These are phyloP conservation scores for Sebastes fasciatus DNA, from an alignment of 2,113 vertebrate species.

Conservation along the genomic window DNA sequence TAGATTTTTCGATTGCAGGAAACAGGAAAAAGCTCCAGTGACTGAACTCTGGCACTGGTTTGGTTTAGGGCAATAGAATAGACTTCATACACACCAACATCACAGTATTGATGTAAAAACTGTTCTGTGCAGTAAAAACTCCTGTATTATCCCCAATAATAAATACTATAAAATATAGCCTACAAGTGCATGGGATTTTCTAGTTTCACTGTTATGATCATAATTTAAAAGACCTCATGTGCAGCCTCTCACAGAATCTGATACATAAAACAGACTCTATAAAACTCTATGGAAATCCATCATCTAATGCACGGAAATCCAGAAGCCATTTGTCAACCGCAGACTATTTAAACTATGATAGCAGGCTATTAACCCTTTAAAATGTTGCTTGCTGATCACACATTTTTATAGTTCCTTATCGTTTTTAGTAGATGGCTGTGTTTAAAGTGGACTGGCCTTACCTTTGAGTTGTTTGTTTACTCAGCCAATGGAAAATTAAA, in stretches of 20 bases:
- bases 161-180: not conserved
- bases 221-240: not conserved
- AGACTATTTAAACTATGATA: slow-evolving; percentile 45
- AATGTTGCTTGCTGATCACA: slow-evolving; percentile 35
- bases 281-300: slow-evolving; percentile 8
- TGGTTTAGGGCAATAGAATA: not conserved
- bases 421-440: not conserved
- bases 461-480: slow-evolving; percentile 40
- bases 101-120: not conserved
- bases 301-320: not conserved
- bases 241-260: not conserved
- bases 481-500: slow-evolving; percentile 49
- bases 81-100: not conserved
- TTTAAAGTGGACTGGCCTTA: slow-evolving; percentile 28
- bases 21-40: too few relatives aligned
- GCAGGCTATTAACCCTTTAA: slow-evolving; percentile 10
- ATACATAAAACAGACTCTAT: not conserved
- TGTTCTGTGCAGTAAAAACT: not conserved
- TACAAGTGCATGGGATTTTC: not conserved
- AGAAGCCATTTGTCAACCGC: not conserved
- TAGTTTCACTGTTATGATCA: not conserved
- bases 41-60: too few relatives aligned
- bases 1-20: too few relatives aligned
- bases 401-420: slow-evolving; percentile 44
- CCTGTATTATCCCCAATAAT: not conserved